Conservation (phyloP, 1,140 invertebrate genomes). For the Drosophila micromelanica region DNA sequence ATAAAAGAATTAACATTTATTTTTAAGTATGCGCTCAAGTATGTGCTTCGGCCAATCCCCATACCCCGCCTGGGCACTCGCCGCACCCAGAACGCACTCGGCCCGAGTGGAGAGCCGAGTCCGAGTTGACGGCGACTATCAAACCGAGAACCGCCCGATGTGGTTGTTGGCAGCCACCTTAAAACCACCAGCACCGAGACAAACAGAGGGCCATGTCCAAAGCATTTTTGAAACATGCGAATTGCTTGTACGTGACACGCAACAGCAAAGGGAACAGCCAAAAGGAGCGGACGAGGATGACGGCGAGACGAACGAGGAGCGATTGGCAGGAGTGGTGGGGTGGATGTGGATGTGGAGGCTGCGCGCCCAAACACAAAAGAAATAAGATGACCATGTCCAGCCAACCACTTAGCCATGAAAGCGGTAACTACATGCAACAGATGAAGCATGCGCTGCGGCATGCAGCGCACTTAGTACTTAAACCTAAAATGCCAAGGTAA, state of each 20-base stretch:
- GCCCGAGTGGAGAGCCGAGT: not conserved
- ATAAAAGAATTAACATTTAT: slow-evolving; percentile 83
- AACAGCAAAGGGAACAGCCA: slow-evolving; percentile 70
- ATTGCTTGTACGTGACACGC: slow-evolving; percentile 84
- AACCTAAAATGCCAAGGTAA: slow-evolving; percentile 59
- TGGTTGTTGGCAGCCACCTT: slow-evolving; percentile 23
- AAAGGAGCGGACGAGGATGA: slow-evolving; percentile 40
- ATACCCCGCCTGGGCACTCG: too few relatives aligned
- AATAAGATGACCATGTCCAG: slow-evolving; percentile 79
- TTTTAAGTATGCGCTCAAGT: slow-evolving; percentile 76
- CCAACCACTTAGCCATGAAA: slow-evolving; percentile 82
- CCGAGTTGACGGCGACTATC: slow-evolving; percentile 66
- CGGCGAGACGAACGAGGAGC: slow-evolving; percentile 8
- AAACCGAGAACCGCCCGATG: slow-evolving; percentile 43
- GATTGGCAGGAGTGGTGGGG: slow-evolving; percentile 4
- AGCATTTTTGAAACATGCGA: slow-evolving; percentile 84
- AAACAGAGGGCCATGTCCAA: slow-evolving; percentile 72
- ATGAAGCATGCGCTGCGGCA: slow-evolving; percentile 78
- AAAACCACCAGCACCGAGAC: slow-evolving; percentile 36
- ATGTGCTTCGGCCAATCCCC: slow-evolving; percentile 41
- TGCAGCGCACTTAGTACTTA: slow-evolving; percentile 54
- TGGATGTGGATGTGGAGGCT: slow-evolving; percentile 1
- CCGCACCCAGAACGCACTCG: slow-evolving; percentile 2
- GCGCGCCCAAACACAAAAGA: slow-evolving; percentile 42
- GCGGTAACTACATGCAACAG: slow-evolving; percentile 82